Evolutionary conservation across 1,140 invertebrate genomes (phyloP), one percentile per base, ranked within the genome.

Genomic region (Venturia canescens): DNA sequence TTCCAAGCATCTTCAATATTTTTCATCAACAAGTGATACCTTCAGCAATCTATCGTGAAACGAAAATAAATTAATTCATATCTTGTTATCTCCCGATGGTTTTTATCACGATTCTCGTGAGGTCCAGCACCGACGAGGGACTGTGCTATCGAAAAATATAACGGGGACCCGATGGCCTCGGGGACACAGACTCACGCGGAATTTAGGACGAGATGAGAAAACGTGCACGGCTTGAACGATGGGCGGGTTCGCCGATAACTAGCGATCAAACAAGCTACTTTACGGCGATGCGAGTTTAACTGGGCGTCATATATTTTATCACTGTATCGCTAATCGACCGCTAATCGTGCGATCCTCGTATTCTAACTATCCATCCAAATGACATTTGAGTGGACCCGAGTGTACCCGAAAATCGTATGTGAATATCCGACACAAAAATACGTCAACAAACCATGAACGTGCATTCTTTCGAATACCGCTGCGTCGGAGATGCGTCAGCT

Each of bases 131-230:
- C 53, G 53, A 18, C 18, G 38, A 11, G 31, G 3, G 3, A 44
- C 38, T 57, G 53, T 57, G 53, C 18, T 23, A 57, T 57, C 53
- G 53, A 57, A 57, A 57, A 57, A 57, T 57, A 57, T 57, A 57
- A 57, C 53, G 53, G 53, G 53, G 18, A 23, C 53, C 53, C 53
- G 53, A 4, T 57, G 72, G 70, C 86, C 87, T 86, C 86, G 87
- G 86, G 83, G 85, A 78, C 81, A 78, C 81, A 57, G 81, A 84
- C 82, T 84, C 82, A 82, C 76, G 77, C 83, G 83, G 86, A 88
- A 88, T 88, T 87, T 88, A 84, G 87, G 86, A 87, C 87, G 86
- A 23, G 21, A 57, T 57, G 21, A 57, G 53, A 57, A 57, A 71
- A 75, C 69, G 63, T 70, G 80, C 66, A 23, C 72, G 82, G 84